These are phyloP conservation scores for Amphiduros pacificus DNA, from an alignment of 2,888 invertebrate species.

Conservation along the genomic window DNA sequence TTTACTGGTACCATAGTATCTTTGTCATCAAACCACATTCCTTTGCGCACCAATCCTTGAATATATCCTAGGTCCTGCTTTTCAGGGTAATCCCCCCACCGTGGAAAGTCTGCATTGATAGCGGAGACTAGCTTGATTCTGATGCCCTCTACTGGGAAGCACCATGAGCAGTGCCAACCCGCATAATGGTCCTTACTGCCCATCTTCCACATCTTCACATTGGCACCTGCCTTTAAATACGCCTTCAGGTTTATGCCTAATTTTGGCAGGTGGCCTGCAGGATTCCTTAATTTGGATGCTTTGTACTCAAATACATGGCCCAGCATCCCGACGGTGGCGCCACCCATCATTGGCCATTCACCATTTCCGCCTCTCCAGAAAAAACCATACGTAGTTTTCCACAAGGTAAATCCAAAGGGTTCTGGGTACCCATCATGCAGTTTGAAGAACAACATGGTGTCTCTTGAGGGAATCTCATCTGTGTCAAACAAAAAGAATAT, in stretches of 20 bases:
- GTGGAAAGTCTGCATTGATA: slow-evolving; percentile 1
- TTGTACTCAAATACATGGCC: not conserved
- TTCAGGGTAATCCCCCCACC: slow-evolving; percentile 1
- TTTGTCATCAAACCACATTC: not conserved
- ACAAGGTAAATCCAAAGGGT: not conserved
- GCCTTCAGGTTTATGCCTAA: too few relatives aligned
- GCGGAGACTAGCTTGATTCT: not conserved
- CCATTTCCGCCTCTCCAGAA: slow-evolving; percentile 1
- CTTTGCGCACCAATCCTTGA: not conserved
- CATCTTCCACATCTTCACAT: not conserved
- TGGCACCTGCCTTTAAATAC: not conserved
- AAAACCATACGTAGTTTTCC: not conserved
- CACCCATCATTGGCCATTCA: not conserved
- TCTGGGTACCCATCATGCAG: not conserved
- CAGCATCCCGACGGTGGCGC: not conserved
- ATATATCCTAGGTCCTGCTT: not conserved
- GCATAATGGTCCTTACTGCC: not conserved
- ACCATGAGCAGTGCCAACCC: slow-evolving; percentile 1
- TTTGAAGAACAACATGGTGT: not conserved
- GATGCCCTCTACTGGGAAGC: not conserved
- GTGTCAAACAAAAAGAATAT: not conserved
- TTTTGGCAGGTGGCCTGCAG: not conserved
- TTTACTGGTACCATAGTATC: not conserved
- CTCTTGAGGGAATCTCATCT: not conserved
- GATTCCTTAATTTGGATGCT: not conserved